Conservation (phyloP, 2,113 vertebrate genomes). For the Micromys minutus region DNA sequence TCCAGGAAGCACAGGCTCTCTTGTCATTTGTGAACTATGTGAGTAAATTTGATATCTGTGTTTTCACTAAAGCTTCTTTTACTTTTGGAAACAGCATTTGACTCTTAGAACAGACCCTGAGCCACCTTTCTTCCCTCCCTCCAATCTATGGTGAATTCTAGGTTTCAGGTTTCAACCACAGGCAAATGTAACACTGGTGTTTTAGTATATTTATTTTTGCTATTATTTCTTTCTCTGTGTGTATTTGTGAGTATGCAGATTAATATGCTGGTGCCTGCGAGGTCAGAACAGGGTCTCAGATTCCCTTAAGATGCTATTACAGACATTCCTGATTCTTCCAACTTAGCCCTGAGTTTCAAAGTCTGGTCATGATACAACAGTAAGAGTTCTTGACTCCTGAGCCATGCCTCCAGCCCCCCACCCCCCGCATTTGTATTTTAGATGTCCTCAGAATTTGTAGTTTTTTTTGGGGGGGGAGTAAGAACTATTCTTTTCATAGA, state of each 20-base stretch:
- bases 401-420: background rate
- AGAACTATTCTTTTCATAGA: background rate
- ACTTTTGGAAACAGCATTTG: conserved; percentile 33
- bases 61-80: conserved; percentile 24
- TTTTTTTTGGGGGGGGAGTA: conserved; percentile 8
- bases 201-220: background rate
- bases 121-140: background rate
- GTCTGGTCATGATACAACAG: background rate
- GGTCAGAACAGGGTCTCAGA: background rate
- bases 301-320: too few species aligned
- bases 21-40: background rate
- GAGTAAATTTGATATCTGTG: conserved; percentile 46
- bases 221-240: background rate
- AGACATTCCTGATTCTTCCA: background rate
- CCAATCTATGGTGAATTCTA: background rate
- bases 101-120: background rate
- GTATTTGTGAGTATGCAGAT: background rate
- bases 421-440: background rate
- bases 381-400: background rate
- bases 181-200: background rate
- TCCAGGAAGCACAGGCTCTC: background rate
- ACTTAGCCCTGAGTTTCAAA: background rate
- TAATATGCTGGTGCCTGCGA: background rate
- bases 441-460: background rate
- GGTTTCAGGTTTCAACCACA: background rate